A percentile compares a stretch with the other conserved stretches of the same genome.
phyloP scores from a whole-genome alignment of 1,140 invertebrate species.

The Goniozus legneri region DNA sequence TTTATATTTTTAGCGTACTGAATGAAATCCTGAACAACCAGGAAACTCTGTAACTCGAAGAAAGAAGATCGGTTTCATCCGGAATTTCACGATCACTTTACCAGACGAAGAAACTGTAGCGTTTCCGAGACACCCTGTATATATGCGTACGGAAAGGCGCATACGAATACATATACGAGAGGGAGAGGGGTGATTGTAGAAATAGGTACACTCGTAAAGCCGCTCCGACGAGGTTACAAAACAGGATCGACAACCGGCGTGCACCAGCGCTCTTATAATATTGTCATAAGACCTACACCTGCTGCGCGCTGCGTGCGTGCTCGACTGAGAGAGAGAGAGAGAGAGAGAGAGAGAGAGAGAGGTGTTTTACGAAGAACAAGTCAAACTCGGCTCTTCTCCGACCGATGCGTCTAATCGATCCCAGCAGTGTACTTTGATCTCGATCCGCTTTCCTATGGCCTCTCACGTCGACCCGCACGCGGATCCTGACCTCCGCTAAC shows the following conservation, averaged over 20 bases:
- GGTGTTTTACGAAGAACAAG: conserved; percentile 16
- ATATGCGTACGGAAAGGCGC: conserved; percentile 3
- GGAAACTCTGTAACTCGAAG: too few species aligned
- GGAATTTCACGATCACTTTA: too few species aligned
- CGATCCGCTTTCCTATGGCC: conserved; percentile 23
- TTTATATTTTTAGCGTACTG: too few species aligned
- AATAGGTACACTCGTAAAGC: conserved; percentile 5
- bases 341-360: too few species aligned
- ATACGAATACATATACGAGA: conserved; percentile 4
- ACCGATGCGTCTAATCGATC: too few species aligned
- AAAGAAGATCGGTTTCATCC: too few species aligned
- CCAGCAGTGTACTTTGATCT: conserved; percentile 34
- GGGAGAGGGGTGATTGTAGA: background rate
- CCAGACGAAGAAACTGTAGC: too few species aligned
- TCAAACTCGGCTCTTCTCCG: too few species aligned
- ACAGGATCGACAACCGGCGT: conserved; percentile 24
- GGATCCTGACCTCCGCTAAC: conserved; percentile 38
- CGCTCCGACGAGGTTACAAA: conserved; percentile 24
- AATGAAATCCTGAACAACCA: too few species aligned
- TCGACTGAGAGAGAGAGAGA: too few species aligned
- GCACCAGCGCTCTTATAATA: conserved; percentile 34
- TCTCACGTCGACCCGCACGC: conserved; percentile 20
- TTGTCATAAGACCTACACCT: conserved; percentile 35
- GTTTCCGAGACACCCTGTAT: too few species aligned
- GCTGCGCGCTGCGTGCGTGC: conserved; percentile 14